A percentile compares a stretch with the other conserved stretches of the same genome.
Conservation (phyloP, 2,797 vertebrate species). For the Liasis olivaceus region DNA sequence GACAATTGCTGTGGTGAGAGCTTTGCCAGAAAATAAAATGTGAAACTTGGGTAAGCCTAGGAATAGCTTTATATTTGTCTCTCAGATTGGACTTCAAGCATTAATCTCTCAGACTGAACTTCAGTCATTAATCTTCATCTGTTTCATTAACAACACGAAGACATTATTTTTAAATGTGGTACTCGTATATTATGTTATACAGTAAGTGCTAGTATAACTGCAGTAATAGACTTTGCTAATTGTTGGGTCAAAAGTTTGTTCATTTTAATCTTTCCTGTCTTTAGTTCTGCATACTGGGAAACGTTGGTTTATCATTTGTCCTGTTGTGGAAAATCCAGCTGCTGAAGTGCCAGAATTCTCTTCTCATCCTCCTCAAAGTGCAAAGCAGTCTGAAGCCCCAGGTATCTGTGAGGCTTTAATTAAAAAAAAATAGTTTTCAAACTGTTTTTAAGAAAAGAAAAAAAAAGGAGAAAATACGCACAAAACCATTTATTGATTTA, state of each 20-base stretch:
- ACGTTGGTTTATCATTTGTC: slow-evolving; percentile 98
- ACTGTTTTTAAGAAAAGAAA: not conserved
- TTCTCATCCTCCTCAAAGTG: slow-evolving; percentile 72
- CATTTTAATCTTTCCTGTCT: not conserved
- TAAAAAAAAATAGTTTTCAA: not conserved
- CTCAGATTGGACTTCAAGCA: not conserved
- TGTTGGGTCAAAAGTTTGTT: not conserved
- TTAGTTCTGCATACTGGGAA: slow-evolving; percentile 96
- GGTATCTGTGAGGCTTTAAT: slow-evolving; percentile 45
- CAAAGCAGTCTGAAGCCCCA: slow-evolving; percentile 74
- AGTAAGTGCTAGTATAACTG: not conserved
- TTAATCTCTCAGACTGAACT: not conserved
- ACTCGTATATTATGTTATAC: not conserved
- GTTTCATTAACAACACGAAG: not conserved
- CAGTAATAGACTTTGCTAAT: not conserved
- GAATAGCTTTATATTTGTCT: not conserved
- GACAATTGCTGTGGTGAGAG: not conserved
- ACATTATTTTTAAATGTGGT: not conserved
- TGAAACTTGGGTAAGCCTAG: not conserved
- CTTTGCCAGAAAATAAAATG: not conserved
- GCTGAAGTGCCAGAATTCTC: slow-evolving; percentile 78
- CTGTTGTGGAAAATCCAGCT: slow-evolving; percentile 88
- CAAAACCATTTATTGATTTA: not conserved
- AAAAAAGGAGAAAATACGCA: not conserved
- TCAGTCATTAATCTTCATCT: not conserved